A percentile compares a stretch with the other conserved stretches of the same genome.
Conservation (phyloP, 2,113 vertebrate species). For the Pycnonotus jocosus region DNA sequence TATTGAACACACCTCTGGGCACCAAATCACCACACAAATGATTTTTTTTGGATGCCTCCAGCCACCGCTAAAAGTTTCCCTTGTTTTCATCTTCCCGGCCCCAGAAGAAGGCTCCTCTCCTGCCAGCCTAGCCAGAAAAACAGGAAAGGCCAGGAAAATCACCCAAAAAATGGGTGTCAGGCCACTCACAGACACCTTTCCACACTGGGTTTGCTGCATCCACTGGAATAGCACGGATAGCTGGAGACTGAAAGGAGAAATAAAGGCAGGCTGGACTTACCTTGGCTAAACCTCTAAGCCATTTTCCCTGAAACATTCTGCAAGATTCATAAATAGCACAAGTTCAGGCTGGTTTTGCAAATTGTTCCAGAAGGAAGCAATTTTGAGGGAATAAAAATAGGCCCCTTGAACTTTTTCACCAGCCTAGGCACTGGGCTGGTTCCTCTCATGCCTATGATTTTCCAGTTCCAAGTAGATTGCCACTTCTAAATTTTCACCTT, state of each 20-base stretch:
- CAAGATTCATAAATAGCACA: neutral
- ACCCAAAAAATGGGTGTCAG: neutral
- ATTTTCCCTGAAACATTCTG: neutral
- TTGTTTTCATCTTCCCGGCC: conserved; percentile 14
- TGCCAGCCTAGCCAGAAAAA: conserved; percentile 12
- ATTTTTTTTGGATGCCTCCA: neutral
- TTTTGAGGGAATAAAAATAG: neutral
- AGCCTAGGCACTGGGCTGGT: neutral
- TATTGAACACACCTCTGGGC: neutral
- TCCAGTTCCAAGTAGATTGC: neutral
- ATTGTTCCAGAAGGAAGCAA: neutral
- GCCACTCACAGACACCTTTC: neutral
- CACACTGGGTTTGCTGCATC: accelerated
- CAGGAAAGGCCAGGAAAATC: conserved; percentile 29
- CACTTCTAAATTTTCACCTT: neutral
- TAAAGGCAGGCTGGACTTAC: neutral
- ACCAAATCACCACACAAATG: neutral
- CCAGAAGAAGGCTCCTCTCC: neutral
- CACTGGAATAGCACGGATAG: accelerated
- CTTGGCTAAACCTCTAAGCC: neutral
- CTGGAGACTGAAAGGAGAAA: neutral
- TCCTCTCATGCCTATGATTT: neutral
- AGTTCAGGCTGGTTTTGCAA: neutral
- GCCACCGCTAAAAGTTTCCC: conserved; percentile 17
- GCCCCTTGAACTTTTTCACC: neutral